These are phyloP conservation scores for Phalacrocorax aristotelis DNA, from an alignment of 2,113 vertebrate species.

Conservation along the genomic window DNA sequence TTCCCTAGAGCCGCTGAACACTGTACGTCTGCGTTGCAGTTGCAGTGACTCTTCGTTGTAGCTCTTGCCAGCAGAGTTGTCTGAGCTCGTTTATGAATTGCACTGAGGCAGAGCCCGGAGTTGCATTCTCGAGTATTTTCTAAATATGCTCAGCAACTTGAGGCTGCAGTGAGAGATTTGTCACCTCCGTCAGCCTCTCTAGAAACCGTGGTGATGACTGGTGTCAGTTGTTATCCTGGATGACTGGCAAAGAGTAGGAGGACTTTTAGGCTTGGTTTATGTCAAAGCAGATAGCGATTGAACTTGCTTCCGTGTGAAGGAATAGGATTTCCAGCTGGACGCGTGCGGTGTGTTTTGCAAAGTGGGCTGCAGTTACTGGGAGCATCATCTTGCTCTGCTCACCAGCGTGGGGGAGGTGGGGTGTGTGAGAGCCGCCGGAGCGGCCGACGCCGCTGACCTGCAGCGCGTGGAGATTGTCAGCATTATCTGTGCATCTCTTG, in stretches of 20 bases:
- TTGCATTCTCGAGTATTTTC: neutral
- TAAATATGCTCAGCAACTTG: neutral
- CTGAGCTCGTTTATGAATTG: neutral
- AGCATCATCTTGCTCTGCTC: neutral
- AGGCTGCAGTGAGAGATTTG: neutral
- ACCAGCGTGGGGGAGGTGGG: fast-evolving
- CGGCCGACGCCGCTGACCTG: fast-evolving
- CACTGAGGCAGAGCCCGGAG: neutral
- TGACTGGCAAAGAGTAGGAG: neutral
- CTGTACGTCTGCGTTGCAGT: fast-evolving
- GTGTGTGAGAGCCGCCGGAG: neutral
- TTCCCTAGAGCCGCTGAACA: too few species aligned
- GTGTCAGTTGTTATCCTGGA: neutral
- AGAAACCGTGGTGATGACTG: neutral
- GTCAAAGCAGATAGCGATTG: neutral
- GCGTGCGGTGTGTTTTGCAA: neutral
- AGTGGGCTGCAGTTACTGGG: neutral
- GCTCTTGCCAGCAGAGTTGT: neutral
- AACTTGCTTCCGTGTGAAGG: neutral
- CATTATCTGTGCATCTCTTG: neutral
- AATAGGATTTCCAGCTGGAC: neutral
- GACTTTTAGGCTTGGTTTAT: neutral
- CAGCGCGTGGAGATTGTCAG: fast-evolving
- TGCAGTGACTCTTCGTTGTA: neutral
- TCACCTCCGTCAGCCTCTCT: neutral